Base-by-base conservation (phyloP, 2,113 vertebrate species). In the Calypte anna region DNA sequence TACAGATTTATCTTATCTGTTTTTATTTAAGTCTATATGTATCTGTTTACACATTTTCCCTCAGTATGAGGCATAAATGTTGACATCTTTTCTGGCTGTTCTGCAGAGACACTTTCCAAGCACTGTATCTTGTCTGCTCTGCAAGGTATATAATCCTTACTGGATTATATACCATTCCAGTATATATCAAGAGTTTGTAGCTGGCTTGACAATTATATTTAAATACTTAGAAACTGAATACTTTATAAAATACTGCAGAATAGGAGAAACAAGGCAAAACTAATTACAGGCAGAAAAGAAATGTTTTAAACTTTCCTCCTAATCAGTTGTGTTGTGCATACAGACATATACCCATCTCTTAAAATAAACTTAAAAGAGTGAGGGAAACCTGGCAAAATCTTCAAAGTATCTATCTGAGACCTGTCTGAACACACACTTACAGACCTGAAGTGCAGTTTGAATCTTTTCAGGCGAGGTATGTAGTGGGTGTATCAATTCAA, bases 401-500 rank as follows among this genome's bases (percentile, higher is more conserved):
- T 93, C 63, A 67, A 91, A 95, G 83, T 33, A 57, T 21, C 80
- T 86, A 30, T 63, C 23, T 69, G 72, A 95, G 91, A 85, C 88
- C 50, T 96, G 95, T 97, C 94, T 94, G 63, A 96, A 95, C 88
- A 80, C 76, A 91, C 31, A 50, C 22, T 94, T 93, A 72, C 72
- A 89, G 89, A 90, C 28, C 72, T 95, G 59, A 90, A 38, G 30
- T 73, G 94, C 82, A 95, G 68, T 95, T 86, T 88, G 90, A 97
- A 97, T 98, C 98, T 94, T 95, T 98, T 97, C 96, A 88, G 96
- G 96, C 98, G 84, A 96, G 97, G 97, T 97, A 68, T 77, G 44
- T 61, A 87, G 75, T 97, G 98, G 97, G 97, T 55, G 96, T 96
- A 40, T 92, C 82, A 90, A 95, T 94, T 97, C 96, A 96, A 74